Evolutionary conservation across 1,140 invertebrate species (phyloP).

Genomic region (Drosophila takahashii): DNA sequence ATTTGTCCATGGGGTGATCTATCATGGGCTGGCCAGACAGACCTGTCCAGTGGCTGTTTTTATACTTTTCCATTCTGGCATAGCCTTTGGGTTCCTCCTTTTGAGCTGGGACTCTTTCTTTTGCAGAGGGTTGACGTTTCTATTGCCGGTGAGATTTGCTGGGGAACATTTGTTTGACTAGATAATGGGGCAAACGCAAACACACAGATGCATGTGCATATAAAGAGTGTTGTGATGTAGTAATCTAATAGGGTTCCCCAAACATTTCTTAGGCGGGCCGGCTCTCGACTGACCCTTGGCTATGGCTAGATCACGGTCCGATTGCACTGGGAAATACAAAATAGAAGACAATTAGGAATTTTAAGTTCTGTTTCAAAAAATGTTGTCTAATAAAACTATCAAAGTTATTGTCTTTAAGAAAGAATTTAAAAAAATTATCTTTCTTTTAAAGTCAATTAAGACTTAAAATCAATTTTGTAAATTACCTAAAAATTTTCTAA

Average conservation of each 20-base stretch:
- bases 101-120: slow-evolving; percentile 21
- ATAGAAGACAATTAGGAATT: too few species aligned
- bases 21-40: slow-evolving; percentile 55
- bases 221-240: slow-evolving; percentile 34
- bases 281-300: slow-evolving; percentile 54
- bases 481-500: too few species aligned
- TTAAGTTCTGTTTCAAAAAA: too few species aligned
- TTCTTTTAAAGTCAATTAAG: too few species aligned
- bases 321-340: slow-evolving; percentile 1
- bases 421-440: too few species aligned
- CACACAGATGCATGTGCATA: slow-evolving; percentile 23
- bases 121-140: slow-evolving; percentile 56
- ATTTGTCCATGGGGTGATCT: slow-evolving; percentile 82
- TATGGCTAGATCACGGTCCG: slow-evolving; percentile 27
- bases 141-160: slow-evolving; percentile 58
- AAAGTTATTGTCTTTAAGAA: too few species aligned
- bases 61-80: slow-evolving; percentile 41
- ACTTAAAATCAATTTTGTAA: too few species aligned
- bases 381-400: too few species aligned
- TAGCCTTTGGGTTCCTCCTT: background rate
- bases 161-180: slow-evolving; percentile 74
- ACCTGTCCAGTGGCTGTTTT: slow-evolving; percentile 44
- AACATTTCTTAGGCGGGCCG: slow-evolving; percentile 44
- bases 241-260: slow-evolving; percentile 65
- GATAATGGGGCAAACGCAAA: slow-evolving; percentile 64